Evolutionary conservation across 2,888 invertebrate species (phyloP).

Genomic region (Drosophila borborema): DNA sequence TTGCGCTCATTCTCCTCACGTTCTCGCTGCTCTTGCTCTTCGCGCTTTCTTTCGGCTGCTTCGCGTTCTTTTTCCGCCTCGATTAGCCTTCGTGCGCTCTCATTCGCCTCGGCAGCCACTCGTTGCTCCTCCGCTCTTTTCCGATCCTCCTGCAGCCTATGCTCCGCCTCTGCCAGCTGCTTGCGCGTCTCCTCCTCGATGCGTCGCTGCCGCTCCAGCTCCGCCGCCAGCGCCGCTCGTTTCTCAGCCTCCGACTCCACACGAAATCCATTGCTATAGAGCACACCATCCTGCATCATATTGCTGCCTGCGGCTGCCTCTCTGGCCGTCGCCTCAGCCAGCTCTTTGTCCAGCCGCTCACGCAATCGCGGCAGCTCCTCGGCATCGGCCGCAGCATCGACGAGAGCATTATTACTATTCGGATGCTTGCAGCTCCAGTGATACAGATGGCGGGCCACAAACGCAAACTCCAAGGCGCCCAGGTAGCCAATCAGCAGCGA

Average conservation of each 20-base stretch:
- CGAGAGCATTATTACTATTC: slow-evolving; percentile 26
- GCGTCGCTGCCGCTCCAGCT: slow-evolving; percentile 75
- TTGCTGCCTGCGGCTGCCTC: slow-evolving; percentile 70
- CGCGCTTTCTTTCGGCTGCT: slow-evolving; percentile 32
- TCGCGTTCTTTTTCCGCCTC: slow-evolving; percentile 46
- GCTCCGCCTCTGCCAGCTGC: slow-evolving; percentile 79
- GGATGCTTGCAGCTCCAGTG: slow-evolving; percentile 83
- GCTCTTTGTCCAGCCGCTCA: slow-evolving; percentile 74
- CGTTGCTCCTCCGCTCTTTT: slow-evolving; percentile 39
- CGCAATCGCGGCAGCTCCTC: slow-evolving; percentile 76
- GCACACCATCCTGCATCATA: slow-evolving; percentile 84
- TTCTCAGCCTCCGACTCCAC: slow-evolving; percentile 73
- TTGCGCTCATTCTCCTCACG: slow-evolving; percentile 40
- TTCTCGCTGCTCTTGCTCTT: slow-evolving; percentile 26
- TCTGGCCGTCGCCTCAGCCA: slow-evolving; percentile 65
- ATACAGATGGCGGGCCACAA: slow-evolving; percentile 83
- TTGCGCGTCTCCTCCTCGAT: slow-evolving; percentile 80
- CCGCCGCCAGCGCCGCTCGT: slow-evolving; percentile 65
- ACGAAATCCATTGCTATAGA: slow-evolving; percentile 83
- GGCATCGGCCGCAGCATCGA: slow-evolving; percentile 54
- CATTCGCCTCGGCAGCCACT: slow-evolving; percentile 48
- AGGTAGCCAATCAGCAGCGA: slow-evolving; percentile 91
- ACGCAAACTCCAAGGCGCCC: slow-evolving; percentile 88
- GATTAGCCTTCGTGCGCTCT: slow-evolving; percentile 50
- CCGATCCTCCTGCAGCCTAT: slow-evolving; percentile 66